Percentiles rank a stretch among this genome's conserved stretches.
These are phyloP conservation scores for Drymonia ruficornis DNA, from an alignment of 2,888 invertebrate species.

Conservation along the genomic window DNA sequence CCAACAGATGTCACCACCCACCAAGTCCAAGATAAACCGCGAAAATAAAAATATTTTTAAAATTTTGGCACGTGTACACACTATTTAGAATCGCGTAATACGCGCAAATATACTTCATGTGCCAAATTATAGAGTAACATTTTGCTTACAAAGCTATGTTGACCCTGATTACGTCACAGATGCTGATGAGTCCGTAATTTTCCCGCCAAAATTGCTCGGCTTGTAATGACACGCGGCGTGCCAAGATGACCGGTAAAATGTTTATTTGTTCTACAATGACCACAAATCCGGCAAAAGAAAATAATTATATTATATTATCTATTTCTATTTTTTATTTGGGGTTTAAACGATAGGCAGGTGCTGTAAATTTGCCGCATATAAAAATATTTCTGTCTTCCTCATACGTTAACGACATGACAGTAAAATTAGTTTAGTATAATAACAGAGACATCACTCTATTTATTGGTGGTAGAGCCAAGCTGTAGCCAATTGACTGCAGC, in stretches of 20 bases:
- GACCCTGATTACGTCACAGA: constrained; percentile 21
- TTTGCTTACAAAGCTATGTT: constrained; percentile 7
- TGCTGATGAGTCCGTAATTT: constrained; percentile 60
- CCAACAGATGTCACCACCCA: constrained; percentile 28
- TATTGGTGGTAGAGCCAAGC: too few species aligned
- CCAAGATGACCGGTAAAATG: constrained; percentile 59
- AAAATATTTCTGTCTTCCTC: too few species aligned
- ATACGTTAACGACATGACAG: too few species aligned
- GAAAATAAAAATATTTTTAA: background rate
- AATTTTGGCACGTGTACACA: constrained; percentile 12
- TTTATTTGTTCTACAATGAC: constrained; percentile 56
- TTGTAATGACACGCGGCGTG: constrained; percentile 58
- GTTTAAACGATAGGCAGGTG: too few species aligned
- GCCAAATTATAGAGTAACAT: constrained; percentile 13
- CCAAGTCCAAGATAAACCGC: background rate
- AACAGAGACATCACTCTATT: too few species aligned
- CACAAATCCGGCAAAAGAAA: constrained; percentile 17
- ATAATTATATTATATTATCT: background rate
- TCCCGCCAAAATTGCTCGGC: constrained; percentile 67
- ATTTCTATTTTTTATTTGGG: background rate
- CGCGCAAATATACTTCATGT: background rate
- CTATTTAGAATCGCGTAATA: background rate
- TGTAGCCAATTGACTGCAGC: too few species aligned
- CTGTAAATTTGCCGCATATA: too few species aligned
- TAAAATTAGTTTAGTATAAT: too few species aligned